phyloP scores from a whole-genome alignment of 2,797 vertebrate species.

The Falco cherrug region DNA sequence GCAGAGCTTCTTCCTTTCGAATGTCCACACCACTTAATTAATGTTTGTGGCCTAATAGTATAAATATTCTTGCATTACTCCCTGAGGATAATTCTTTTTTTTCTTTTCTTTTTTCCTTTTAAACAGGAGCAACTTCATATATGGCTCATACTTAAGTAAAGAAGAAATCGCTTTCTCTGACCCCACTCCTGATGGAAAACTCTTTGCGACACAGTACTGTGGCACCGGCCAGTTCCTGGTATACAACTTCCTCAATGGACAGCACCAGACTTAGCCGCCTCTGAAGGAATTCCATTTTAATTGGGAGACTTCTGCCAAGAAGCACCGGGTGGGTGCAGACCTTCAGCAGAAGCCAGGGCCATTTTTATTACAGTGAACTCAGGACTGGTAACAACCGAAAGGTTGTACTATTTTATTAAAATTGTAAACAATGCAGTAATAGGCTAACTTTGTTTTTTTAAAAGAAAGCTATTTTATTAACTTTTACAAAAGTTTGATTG shows the following conservation, averaged over 20 bases:
- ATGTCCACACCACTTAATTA: background rate
- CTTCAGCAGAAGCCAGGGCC: conserved; percentile 76
- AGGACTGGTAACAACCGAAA: conserved; percentile 80
- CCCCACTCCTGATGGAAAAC: conserved; percentile 97
- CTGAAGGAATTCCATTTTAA: background rate
- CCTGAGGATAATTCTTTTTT: background rate
- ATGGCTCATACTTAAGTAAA: conserved; percentile 96
- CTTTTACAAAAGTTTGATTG: conserved; percentile 82
- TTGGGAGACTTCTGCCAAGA: conserved; percentile 50
- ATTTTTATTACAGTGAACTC: conserved; percentile 79
- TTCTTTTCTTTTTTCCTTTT: background rate
- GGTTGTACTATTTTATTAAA: conserved; percentile 83
- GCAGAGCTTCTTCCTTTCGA: background rate
- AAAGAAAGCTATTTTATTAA: conserved; percentile 84
- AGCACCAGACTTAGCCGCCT: conserved; percentile 67
- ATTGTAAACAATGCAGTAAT: conserved; percentile 82
- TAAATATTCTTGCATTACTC: background rate
- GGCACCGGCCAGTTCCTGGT: conserved; percentile 98
- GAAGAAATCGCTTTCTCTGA: conserved; percentile 99
- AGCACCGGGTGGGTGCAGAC: conserved; percentile 20
- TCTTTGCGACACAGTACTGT: conserved; percentile 96
- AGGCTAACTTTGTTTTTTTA: conserved; percentile 79
- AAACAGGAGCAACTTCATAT: conserved; percentile 96
- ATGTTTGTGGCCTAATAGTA: background rate
- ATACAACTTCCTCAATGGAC: conserved; percentile 97